A percentile compares a stretch with the other conserved stretches of the same genome.
These are phyloP conservation scores for Cichladusa arquata DNA, from an alignment of 2,113 vertebrate species.

Conservation along the genomic window DNA sequence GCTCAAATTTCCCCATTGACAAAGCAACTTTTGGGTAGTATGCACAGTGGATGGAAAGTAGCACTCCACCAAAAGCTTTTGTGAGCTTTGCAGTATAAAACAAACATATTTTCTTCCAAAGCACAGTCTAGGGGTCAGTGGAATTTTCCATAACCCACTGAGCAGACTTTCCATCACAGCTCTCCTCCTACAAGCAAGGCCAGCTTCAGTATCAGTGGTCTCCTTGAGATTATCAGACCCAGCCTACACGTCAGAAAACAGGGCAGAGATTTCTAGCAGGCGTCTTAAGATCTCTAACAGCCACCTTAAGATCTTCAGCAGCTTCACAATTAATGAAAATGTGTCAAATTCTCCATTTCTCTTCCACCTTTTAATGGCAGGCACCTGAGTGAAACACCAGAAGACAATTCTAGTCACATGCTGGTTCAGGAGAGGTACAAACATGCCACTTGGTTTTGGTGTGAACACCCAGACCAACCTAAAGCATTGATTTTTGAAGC, in stretches of 20 bases:
- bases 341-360: neutral
- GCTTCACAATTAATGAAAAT: neutral
- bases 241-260: neutral
- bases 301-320: neutral
- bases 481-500: neutral
- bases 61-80: neutral
- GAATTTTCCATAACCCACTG: neutral
- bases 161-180: neutral
- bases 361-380: neutral
- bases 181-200: neutral
- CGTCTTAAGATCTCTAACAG: neutral
- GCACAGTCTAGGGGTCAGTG: neutral
- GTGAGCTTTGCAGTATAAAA: neutral
- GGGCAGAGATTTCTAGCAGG: neutral
- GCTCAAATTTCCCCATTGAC: neutral
- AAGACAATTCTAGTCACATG: fast-evolving
- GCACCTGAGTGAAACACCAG: neutral
- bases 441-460: neutral
- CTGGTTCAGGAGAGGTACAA: neutral
- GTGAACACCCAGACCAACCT: neutral
- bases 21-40: neutral
- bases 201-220: neutral
- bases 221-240: neutral
- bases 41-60: neutral
- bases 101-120: neutral